Evolutionary conservation across 1,140 invertebrate species (phyloP).

Genomic region (Drosophila varians): DNA sequence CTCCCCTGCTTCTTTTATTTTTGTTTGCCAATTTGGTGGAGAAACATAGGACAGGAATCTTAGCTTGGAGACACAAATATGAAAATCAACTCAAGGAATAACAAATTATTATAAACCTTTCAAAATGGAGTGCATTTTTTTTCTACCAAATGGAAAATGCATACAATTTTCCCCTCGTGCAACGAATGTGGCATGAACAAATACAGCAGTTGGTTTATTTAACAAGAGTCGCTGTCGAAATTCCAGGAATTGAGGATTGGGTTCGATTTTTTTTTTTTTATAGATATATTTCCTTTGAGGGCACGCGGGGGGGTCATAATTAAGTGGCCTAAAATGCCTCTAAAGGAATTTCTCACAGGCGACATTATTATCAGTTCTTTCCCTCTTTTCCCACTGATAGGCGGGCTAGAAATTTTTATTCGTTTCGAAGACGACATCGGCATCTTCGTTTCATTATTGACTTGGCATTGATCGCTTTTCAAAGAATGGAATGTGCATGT

Average conservation of each 20-base stretch:
- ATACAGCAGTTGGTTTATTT: slow-evolving; percentile 76
- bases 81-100: too few species aligned
- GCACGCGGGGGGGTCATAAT: slow-evolving; percentile 59
- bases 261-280: slow-evolving; percentile 25
- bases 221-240: slow-evolving; percentile 65
- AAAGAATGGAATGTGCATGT: slow-evolving; percentile 41
- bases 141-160: neutral
- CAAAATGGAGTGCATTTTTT: slow-evolving; percentile 12
- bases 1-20: too few species aligned
- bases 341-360: slow-evolving; percentile 80
- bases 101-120: too few species aligned
- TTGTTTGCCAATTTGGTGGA: slow-evolving; percentile 30
- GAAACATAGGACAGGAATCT: slow-evolving; percentile 22
- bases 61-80: too few species aligned
- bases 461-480: slow-evolving; percentile 39
- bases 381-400: slow-evolving; percentile 30
- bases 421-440: neutral
- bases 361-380: slow-evolving; percentile 79
- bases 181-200: slow-evolving; percentile 41
- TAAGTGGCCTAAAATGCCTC: slow-evolving; percentile 81
- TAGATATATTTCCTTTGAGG: slow-evolving; percentile 13
- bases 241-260: slow-evolving; percentile 79
- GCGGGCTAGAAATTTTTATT: slow-evolving; percentile 39
- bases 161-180: slow-evolving; percentile 3
- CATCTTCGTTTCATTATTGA: slow-evolving; percentile 45